phyloP scores from a whole-genome alignment of 2,797 vertebrate genomes.

The Adelosebastes latens region DNA sequence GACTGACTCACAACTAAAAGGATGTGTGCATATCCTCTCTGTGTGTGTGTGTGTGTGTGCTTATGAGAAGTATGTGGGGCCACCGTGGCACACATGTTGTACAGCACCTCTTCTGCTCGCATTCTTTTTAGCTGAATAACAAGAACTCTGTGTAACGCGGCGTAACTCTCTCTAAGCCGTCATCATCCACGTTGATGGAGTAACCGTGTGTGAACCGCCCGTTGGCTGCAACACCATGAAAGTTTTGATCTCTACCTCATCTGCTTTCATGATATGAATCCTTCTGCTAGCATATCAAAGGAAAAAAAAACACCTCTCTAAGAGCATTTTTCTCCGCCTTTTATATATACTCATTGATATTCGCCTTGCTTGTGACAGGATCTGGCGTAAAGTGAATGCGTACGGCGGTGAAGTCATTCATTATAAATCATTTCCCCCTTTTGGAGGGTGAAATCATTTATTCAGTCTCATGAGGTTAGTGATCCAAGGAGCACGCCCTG shows the following conservation, averaged over 20 bases:
- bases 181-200: slow-evolving; percentile 20
- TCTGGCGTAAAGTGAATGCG: slow-evolving; percentile 46
- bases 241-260: slow-evolving; percentile 38
- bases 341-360: slow-evolving; percentile 32
- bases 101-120: slow-evolving; percentile 10
- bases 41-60: not conserved
- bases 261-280: slow-evolving; percentile 26
- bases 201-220: slow-evolving; percentile 9
- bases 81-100: slow-evolving; percentile 34
- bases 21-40: slow-evolving; percentile 28
- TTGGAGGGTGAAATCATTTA: slow-evolving; percentile 66
- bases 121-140: slow-evolving; percentile 58
- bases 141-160: slow-evolving; percentile 4
- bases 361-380: slow-evolving; percentile 30
- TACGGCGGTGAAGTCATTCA: slow-evolving; percentile 58
- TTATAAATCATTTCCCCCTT: slow-evolving; percentile 67
- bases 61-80: slow-evolving; percentile 13
- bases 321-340: slow-evolving; percentile 10
- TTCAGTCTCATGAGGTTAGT: slow-evolving; percentile 60
- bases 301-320: not conserved
- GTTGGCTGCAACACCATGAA: slow-evolving; percentile 8
- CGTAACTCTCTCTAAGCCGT: slow-evolving; percentile 12
- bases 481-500: slow-evolving; percentile 61
- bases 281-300: slow-evolving; percentile 28
- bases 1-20: slow-evolving; percentile 63